Evolutionary conservation across 2,797 vertebrate genomes (phyloP).

Genomic region (Sebastes matsubarae): DNA sequence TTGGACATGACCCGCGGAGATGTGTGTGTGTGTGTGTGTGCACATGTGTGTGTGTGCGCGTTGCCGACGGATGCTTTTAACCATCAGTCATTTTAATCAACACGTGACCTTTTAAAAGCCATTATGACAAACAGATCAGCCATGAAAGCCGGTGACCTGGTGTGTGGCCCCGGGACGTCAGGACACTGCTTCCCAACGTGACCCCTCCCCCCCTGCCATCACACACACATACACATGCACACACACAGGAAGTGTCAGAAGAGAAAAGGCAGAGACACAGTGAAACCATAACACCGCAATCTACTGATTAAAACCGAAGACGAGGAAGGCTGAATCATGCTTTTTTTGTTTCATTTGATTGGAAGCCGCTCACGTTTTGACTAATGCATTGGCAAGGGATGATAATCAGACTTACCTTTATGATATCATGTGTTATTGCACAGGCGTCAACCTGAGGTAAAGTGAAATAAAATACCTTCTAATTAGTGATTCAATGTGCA

Average conservation of each 20-base stretch:
- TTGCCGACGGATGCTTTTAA: constrained; percentile 56
- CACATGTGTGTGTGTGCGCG: fast-evolving
- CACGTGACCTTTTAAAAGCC: constrained; percentile 81
- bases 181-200: constrained; percentile 21
- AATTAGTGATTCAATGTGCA: constrained; percentile 68
- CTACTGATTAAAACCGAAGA: background rate
- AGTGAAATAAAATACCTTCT: constrained; percentile 76
- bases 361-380: background rate
- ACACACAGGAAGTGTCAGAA: background rate
- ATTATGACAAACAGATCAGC: constrained; percentile 79
- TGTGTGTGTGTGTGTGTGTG: background rate
- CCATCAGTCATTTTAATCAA: constrained; percentile 80
- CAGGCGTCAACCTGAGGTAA: constrained; percentile 36
- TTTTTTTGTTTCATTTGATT: background rate
- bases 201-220: background rate
- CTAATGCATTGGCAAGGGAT: background rate
- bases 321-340: background rate
- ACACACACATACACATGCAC: background rate
- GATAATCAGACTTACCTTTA: constrained; percentile 41
- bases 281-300: background rate
- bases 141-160: constrained; percentile 72
- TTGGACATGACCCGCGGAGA: constrained; percentile 48
- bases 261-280: no score
- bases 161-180: constrained; percentile 52
- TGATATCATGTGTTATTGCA: constrained; percentile 50